These are phyloP conservation scores for Hippocampus barbouri DNA, from an alignment of 2,113 vertebrate species.

Conservation along the genomic window DNA sequence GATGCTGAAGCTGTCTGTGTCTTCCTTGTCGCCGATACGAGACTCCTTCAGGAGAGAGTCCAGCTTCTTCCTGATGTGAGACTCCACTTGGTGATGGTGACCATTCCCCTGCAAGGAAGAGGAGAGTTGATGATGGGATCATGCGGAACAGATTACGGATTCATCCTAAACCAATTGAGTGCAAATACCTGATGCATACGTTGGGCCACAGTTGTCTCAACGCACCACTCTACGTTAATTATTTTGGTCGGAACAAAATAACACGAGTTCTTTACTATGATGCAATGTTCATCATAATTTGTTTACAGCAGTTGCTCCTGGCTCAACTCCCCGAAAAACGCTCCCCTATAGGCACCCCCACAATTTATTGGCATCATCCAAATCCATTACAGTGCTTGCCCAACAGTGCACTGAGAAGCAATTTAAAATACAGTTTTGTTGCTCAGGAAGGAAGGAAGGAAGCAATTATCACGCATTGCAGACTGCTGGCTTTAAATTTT, in stretches of 20 bases:
- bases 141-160: not conserved
- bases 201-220: too few species aligned
- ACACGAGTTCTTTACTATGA: not conserved
- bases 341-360: not conserved
- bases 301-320: not conserved
- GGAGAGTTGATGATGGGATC: not conserved
- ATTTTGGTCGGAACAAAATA: not conserved
- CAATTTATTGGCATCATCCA: not conserved
- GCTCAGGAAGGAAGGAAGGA: not conserved
- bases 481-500: slow-evolving; percentile 34
- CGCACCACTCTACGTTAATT: not conserved
- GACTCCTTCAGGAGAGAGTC: slow-evolving; percentile 93
- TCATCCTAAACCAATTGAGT: not conserved
- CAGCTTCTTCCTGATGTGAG: slow-evolving; percentile 91
- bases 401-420: not conserved
- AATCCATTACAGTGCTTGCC: not conserved
- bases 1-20: slow-evolving; percentile 93
- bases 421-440: slow-evolving; percentile 1
- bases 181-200: not conserved
- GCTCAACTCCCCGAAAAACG: not conserved
- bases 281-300: not conserved
- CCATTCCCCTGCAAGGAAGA: slow-evolving; percentile 76
- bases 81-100: slow-evolving; percentile 86
- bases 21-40: slow-evolving; percentile 92
- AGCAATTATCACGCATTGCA: not conserved